Evolutionary conservation across 2,113 vertebrate genomes (phyloP).

Genomic region (Arvicanthis niloticus): DNA sequence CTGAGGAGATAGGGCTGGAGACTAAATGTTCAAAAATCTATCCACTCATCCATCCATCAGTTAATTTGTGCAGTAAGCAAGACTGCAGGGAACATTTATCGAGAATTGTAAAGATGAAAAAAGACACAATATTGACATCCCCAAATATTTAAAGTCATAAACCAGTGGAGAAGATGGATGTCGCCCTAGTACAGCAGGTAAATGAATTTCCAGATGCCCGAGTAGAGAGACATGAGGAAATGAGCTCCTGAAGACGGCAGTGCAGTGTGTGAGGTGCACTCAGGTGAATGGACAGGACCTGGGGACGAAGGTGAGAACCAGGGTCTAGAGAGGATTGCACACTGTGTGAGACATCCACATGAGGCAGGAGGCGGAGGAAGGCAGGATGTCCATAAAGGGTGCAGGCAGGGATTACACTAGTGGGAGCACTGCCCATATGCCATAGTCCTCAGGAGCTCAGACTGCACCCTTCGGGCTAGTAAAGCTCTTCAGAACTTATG

Average conservation of each 20-base stretch:
- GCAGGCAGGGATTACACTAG: accelerated
- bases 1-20: neutral
- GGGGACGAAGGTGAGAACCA: neutral
- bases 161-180: neutral
- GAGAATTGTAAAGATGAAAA: neutral
- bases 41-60: neutral
- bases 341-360: accelerated
- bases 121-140: neutral
- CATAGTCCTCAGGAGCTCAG: accelerated
- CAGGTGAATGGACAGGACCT: accelerated
- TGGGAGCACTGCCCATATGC: accelerated
- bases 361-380: neutral
- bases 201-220: neutral
- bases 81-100: neutral
- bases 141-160: neutral
- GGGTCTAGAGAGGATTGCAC: neutral
- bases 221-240: accelerated
- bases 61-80: neutral
- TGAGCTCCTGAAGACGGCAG: neutral
- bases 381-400: too few species aligned
- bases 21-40: neutral
- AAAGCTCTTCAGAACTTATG: too few species aligned
- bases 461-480: neutral
- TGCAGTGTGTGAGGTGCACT: accelerated
- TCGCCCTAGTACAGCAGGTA: neutral